Evolutionary conservation across 2,888 invertebrate species (phyloP).

Genomic region (Crossocerus cetratus): DNA sequence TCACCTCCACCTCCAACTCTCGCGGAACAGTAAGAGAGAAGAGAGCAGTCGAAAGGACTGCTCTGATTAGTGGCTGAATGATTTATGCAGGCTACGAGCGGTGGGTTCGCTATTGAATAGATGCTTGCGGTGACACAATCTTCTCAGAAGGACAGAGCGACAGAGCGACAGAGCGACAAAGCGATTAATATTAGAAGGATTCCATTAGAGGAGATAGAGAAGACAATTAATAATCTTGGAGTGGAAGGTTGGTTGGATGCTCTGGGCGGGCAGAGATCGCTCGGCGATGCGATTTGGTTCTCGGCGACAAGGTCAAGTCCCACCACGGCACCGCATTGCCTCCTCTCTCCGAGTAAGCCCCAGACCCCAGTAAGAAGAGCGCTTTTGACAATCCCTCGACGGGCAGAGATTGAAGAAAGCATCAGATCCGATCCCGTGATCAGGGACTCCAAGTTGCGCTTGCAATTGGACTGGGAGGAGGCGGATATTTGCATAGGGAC

Average conservation of each 20-base stretch:
- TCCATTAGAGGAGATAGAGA: constrained; percentile 35
- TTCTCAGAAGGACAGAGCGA: background rate
- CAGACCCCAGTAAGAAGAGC: too few relatives aligned
- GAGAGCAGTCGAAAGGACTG: too few relatives aligned
- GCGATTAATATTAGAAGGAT: constrained; percentile 1
- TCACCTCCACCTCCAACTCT: too few relatives aligned
- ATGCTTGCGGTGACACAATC: background rate
- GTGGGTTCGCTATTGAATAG: too few relatives aligned
- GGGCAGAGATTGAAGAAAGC: constrained; percentile 15
- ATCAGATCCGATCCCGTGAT: constrained; percentile 21
- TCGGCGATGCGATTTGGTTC: constrained; percentile 43
- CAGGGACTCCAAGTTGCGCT: constrained; percentile 38
- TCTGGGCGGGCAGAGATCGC: background rate
- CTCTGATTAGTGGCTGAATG: too few relatives aligned
- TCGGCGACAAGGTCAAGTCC: constrained; percentile 41
- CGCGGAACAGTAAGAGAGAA: too few relatives aligned
- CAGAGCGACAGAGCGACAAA: constrained; percentile 6
- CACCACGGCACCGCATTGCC: too few relatives aligned
- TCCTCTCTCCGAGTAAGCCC: too few relatives aligned
- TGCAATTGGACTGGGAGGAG: constrained; percentile 27
- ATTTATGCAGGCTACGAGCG: too few relatives aligned
- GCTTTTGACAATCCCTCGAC: too few relatives aligned
- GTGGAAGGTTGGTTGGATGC: constrained; percentile 22
- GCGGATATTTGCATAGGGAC: constrained; percentile 15
- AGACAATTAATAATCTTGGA: constrained; percentile 50